Base-by-base conservation (phyloP, 2,888 invertebrate genomes). In the Melitaea athalia region DNA sequence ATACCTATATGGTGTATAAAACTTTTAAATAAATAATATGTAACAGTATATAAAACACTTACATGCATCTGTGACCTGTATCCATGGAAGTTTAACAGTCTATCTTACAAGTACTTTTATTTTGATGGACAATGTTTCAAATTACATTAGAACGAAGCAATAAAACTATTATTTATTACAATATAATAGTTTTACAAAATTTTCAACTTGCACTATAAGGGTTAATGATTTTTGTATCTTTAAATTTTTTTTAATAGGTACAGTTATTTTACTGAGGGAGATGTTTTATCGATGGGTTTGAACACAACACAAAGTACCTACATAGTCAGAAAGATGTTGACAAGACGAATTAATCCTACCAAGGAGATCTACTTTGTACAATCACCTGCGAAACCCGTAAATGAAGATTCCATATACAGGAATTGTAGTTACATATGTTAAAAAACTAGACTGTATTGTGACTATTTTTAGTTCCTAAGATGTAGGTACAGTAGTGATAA, bases 351-450 rank as follows among this genome's bases (percentile, higher is more conserved):
- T 68, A 72, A 68, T 70, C 65, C 70, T 42, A 55, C 65, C 72
- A 72, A 72, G 72, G 70, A 67, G 55, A 72, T 24, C 72, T 64
- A 38, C 63, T 72, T 5, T 24, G 72, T 69, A 72, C 72, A 70
- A 63, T 70, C 67, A 63, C 59, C 64, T 63, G 64, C 67, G 65
- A 55, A 64, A 68, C 67, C 42, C 55, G 67, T 67, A 67, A 57
- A 67, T 67, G 62, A 49, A 62, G 67, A 62, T 49, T 55, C 61
- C 67, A 24, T 67, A 67, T 67, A 4, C 49, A 67, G 67, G n/a
- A 42, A 52, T 31, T 42, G 12, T 33, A 60, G 24, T 53, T 64
- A n/a, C n/a, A n/a, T n/a, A 10, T 59, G 31, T 64, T 47, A 64
- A 64, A 64, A 64, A 66, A 55, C 53, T 38, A 12, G 47, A 31